Percentiles rank a stretch among this genome's conserved stretches.
These are phyloP conservation scores for Asarcornis scutulata DNA, from an alignment of 2,113 vertebrate species.

Conservation along the genomic window DNA sequence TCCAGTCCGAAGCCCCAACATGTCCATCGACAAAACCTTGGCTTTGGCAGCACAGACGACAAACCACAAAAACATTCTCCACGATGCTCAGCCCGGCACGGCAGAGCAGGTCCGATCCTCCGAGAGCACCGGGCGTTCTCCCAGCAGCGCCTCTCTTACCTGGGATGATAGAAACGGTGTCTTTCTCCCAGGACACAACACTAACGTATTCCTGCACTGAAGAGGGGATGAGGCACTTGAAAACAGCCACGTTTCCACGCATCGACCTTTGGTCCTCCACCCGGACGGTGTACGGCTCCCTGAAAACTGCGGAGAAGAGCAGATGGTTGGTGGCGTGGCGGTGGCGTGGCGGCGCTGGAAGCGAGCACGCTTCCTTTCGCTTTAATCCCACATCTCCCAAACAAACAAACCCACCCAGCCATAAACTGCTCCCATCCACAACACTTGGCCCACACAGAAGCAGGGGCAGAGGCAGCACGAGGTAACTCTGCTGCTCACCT, in stretches of 20 bases:
- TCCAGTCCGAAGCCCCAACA: background rate
- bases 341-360: constrained; percentile 27
- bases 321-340: constrained; percentile 46
- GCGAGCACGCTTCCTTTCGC: constrained; percentile 23
- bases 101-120: background rate
- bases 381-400: constrained; percentile 46
- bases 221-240: constrained; percentile 99
- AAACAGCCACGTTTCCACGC: constrained; percentile 98
- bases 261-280: constrained; percentile 99
- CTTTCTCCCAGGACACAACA: constrained; percentile 99
- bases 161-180: constrained; percentile 96
- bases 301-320: constrained; percentile 87
- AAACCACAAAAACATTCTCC: background rate
- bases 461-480: background rate
- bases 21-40: rapidly evolving
- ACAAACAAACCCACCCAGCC: constrained; percentile 50
- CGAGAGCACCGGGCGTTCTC: background rate
- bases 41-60: rapidly evolving
- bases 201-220: constrained; percentile 99
- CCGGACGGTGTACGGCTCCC: constrained; percentile 99
- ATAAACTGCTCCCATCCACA: background rate
- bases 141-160: constrained; percentile 78
- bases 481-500: background rate
- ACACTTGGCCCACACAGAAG: background rate
- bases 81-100: rapidly evolving